Conservation (phyloP, 2,797 vertebrate genomes). For the Xerus rutilus region DNA sequence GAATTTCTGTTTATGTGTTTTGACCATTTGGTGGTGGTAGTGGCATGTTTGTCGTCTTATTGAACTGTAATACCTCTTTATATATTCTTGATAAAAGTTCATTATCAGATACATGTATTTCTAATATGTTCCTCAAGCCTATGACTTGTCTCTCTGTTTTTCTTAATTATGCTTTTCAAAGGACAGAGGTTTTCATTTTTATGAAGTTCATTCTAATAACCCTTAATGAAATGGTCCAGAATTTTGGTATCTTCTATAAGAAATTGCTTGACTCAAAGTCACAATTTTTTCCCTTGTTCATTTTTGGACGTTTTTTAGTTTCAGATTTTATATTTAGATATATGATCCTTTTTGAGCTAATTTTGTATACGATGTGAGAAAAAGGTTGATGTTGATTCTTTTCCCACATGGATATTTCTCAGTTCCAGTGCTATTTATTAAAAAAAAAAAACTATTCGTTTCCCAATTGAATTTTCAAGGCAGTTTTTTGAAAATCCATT, state of each 20-base stretch:
- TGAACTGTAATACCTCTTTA: not conserved
- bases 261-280: not conserved
- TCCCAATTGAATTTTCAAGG: not conserved
- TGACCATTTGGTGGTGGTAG: not conserved
- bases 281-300: not conserved
- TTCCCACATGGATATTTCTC: not conserved
- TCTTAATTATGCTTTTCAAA: not conserved
- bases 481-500: not conserved
- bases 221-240: not conserved
- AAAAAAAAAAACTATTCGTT: not conserved
- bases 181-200: not conserved
- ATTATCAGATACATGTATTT: not conserved
- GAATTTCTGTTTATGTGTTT: conserved; percentile 35
- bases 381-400: conserved; percentile 36
- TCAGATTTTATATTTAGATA: not conserved
- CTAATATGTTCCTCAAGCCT: not conserved
- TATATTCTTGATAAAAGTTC: not conserved
- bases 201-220: not conserved
- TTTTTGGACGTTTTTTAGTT: not conserved
- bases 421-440: not conserved
- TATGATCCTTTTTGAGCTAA: not conserved
- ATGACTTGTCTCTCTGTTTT: not conserved
- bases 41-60: not conserved
- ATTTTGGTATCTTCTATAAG: not conserved
- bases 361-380: not conserved